Conservation (phyloP, 2,113 vertebrate species). For the Brachirus orientalis region DNA sequence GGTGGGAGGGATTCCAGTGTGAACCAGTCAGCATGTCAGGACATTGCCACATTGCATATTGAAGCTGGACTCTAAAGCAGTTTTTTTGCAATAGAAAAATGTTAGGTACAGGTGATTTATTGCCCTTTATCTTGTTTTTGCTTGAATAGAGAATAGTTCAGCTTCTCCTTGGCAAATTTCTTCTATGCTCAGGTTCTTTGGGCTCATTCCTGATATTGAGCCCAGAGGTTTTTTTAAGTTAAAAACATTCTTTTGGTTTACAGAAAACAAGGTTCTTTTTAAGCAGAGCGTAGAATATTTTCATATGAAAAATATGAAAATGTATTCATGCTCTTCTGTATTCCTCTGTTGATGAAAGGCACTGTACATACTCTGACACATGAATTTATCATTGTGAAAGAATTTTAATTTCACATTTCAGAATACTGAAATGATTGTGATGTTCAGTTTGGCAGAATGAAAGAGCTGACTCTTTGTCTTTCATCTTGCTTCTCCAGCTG, state of each 20-base stretch:
- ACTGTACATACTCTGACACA: background rate
- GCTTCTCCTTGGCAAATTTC: background rate
- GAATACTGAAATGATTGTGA: background rate
- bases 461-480: background rate
- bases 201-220: too few species aligned
- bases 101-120: background rate
- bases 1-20: slow-evolving; percentile 47
- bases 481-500: slow-evolving; percentile 78
- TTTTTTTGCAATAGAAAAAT: background rate
- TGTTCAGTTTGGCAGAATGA: background rate
- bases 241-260: background rate
- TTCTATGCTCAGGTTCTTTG: too few species aligned
- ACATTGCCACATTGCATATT: slow-evolving; percentile 48
- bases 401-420: too few species aligned
- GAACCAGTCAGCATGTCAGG: slow-evolving; percentile 43
- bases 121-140: background rate
- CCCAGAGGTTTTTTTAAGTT: background rate
- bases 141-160: background rate
- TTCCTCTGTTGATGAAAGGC: too few species aligned
- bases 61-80: slow-evolving; percentile 10
- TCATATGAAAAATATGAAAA: too few species aligned
- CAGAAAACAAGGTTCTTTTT: too few species aligned
- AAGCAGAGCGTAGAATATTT: too few species aligned
- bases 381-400: background rate
- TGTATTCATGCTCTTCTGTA: too few species aligned